These are phyloP conservation scores for Chesias legatella DNA, from an alignment of 2,888 invertebrate genomes.

Conservation along the genomic window DNA sequence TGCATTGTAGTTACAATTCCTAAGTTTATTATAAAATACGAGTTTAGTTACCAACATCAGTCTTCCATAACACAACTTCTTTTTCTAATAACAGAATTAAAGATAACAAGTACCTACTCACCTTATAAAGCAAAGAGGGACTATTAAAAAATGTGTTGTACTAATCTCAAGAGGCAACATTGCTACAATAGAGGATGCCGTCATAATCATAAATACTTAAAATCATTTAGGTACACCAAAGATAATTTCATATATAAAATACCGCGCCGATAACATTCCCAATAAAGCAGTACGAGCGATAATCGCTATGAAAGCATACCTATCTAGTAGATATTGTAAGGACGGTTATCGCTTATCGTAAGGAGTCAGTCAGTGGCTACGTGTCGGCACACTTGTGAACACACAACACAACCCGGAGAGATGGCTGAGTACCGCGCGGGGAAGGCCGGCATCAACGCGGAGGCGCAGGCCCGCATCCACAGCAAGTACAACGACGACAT, in stretches of 20 bases:
- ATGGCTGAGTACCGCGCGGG: conserved; percentile 74
- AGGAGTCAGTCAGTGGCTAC: conserved; percentile 69
- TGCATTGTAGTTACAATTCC: no score
- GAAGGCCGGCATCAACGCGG: conserved; percentile 75
- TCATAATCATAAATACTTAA: conserved; percentile 45
- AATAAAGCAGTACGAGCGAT: conserved; percentile 54
- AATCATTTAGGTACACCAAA: conserved; percentile 46
- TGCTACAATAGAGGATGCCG: conserved; percentile 15
- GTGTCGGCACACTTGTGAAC: conserved; percentile 61
- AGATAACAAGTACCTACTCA: no score
- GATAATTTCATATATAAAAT: conserved; percentile 37
- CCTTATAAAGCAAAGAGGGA: no score
- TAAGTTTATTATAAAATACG: no score
- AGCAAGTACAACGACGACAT: conserved; percentile 97
- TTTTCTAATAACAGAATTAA: no score
- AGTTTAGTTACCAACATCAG: no score
- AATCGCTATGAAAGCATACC: conserved; percentile 60
- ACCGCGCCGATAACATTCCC: conserved; percentile 37
- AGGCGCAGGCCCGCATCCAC: conserved; percentile 85
- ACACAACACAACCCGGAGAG: no score
- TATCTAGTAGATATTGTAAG: conserved; percentile 58
- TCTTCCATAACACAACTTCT: no score
- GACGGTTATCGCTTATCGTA: conserved; percentile 67
- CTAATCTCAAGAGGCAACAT: no score
- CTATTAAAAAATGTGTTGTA: no score